Conservation (phyloP, 2,888 invertebrate species). For the Drosophila pseudotalamancana region DNA sequence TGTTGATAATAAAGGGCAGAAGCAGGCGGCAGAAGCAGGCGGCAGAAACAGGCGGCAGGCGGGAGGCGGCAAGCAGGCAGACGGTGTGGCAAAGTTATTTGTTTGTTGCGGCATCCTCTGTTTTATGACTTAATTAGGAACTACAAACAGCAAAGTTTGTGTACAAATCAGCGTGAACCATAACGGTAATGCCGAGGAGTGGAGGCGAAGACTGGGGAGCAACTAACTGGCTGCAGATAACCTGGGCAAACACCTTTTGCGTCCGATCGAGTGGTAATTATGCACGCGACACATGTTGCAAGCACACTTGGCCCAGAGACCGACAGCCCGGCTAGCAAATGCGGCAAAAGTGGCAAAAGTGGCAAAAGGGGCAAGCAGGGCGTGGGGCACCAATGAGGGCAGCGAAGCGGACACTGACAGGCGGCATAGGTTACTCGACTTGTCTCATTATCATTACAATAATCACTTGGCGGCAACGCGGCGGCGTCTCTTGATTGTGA, state of each 20-base stretch:
- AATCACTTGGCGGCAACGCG: constrained; percentile 64
- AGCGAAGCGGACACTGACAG: too few relatives aligned
- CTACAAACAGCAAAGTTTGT: constrained; percentile 30
- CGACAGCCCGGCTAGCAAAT: constrained; percentile 9
- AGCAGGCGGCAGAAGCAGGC: neutral
- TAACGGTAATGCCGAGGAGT: constrained; percentile 38
- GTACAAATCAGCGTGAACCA: constrained; percentile 72
- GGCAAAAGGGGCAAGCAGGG: neutral
- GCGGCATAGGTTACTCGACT: constrained; percentile 42
- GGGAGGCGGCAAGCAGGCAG: neutral
- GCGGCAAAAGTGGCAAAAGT: too few relatives aligned
- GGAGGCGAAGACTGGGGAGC: neutral
- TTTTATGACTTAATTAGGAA: constrained; percentile 75
- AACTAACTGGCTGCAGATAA: constrained; percentile 8
- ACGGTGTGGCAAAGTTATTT: constrained; percentile 46
- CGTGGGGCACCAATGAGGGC: too few relatives aligned
- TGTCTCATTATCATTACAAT: constrained; percentile 77
- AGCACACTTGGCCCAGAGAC: constrained; percentile 35
- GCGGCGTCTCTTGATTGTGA: constrained; percentile 65
- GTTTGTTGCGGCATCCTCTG: constrained; percentile 50
- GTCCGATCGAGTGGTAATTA: constrained; percentile 56
- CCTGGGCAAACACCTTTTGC: constrained; percentile 45
- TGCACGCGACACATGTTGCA: constrained; percentile 76
- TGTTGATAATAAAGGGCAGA: constrained; percentile 52
- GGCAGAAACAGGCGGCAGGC: neutral